Base-by-base conservation (phyloP, 2,113 vertebrate species). In the Lucifuga dentata region DNA sequence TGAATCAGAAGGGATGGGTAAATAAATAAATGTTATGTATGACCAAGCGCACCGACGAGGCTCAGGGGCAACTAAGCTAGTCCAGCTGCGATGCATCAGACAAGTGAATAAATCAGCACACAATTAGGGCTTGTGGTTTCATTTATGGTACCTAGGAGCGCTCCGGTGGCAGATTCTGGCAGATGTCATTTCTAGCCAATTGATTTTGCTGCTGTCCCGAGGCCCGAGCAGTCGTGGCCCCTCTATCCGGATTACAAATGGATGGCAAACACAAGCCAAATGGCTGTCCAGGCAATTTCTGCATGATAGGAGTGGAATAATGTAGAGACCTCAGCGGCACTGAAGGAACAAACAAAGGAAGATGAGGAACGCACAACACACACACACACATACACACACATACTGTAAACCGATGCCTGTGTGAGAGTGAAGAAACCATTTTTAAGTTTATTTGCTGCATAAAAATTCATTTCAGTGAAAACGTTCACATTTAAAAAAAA, bases 151-250 rank as follows among this genome's bases (percentile, higher is more conserved):
- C 92, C 91, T 91, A 80, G 62, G 74, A 91, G 92, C 82, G 44
- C 86, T 91, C 88, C 67, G n/a, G 55, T 83, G 83, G 88, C 87
- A 77, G 71, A 84, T 89, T 85, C 89, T 92, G 92, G 90, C 91
- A 93, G 92, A 93, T 93, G 92, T 93, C 93, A 93, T 92, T 94
- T 93, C 91, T 91, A 92, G 85, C 81, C 92, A 92, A 93, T 93
- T 93, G 93, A 91, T 93, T 94, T 92, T 90, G 90, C 88, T 78
- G 73, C 88, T 63, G 85, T 92, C 90, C 90, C 53, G 76, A 87
- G 91, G 90, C 91, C 82, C 61, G 46, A 77, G 67, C 80, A 75
- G 86, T 84, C 86, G 80, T 64, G 71, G 82, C 89, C 88, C 75
- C 81, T 89, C 90, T 78, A 82, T 85, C 77, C 65, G 63, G 88